Percentiles rank a stretch among this genome's conserved stretches.
These are phyloP conservation scores for Dasypogon diadema DNA, from an alignment of 2,888 invertebrate genomes.

Conservation along the genomic window DNA sequence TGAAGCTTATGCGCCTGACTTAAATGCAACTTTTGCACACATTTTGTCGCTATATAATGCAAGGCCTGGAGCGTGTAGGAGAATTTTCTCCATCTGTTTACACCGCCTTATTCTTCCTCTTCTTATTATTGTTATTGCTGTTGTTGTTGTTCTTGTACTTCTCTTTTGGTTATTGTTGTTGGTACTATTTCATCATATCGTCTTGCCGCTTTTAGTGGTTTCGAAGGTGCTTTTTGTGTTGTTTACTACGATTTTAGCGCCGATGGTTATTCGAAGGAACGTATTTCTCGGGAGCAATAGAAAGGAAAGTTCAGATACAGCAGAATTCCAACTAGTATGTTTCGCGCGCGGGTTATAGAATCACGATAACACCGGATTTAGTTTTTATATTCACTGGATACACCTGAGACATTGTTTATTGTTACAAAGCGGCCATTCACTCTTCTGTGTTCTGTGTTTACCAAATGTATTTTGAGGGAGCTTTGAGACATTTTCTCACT, in stretches of 20 bases:
- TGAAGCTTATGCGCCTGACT: conserved; percentile 12
- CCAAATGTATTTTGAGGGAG: too few species aligned
- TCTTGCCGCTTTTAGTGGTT: neutral
- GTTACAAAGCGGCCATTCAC: too few species aligned
- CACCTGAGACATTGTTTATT: too few species aligned
- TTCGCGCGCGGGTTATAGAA: neutral
- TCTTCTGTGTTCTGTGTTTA: too few species aligned
- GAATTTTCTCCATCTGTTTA: neutral
- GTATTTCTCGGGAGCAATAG: neutral
- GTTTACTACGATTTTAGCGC: neutral
- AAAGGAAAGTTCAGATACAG: neutral
- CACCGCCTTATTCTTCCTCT: neutral
- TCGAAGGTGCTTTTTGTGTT: neutral
- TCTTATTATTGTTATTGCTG: neutral
- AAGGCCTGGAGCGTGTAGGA: conserved; percentile 3
- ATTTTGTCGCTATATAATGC: too few species aligned
- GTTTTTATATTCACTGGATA: too few species aligned
- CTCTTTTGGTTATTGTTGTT: too few species aligned
- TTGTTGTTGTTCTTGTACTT: neutral
- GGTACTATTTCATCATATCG: neutral
- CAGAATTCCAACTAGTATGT: neutral
- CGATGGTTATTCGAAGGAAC: neutral
- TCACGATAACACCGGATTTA: neutral
- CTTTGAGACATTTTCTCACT: too few species aligned
- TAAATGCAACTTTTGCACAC: neutral